A percentile compares a stretch with the other conserved stretches of the same genome.
These are phyloP conservation scores for Gymnodraco acuticeps DNA, from an alignment of 2,797 vertebrate genomes.

Conservation along the genomic window DNA sequence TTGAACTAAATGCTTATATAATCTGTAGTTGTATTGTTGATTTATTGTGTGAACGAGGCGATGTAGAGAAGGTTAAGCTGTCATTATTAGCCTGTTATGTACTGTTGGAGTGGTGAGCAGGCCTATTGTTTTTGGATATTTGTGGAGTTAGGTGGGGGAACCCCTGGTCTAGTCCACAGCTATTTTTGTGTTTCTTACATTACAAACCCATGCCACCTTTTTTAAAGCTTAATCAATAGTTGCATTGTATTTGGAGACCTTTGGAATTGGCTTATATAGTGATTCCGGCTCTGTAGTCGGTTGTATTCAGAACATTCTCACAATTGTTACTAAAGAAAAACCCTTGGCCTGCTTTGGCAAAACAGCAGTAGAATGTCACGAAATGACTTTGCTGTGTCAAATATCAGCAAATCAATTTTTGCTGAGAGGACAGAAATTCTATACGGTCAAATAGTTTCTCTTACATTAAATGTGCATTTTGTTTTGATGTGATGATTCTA, in stretches of 20 bases:
- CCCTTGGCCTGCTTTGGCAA: neutral
- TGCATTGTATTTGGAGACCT: neutral
- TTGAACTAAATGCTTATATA: too few relatives aligned
- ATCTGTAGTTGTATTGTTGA: too few relatives aligned
- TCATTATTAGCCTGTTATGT: too few relatives aligned
- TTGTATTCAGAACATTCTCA: neutral
- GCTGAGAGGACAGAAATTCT: slow-evolving; percentile 24
- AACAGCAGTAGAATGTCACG: neutral
- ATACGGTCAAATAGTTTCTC: neutral
- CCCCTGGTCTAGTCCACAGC: neutral
- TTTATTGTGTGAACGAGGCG: too few relatives aligned
- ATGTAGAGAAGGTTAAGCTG: too few relatives aligned
- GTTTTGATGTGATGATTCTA: neutral
- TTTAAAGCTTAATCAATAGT: neutral
- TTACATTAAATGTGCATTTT: neutral
- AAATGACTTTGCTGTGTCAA: slow-evolving; percentile 3
- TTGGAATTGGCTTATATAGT: neutral
- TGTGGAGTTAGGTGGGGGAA: too few relatives aligned
- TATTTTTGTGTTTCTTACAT: neutral
- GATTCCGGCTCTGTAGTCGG: neutral
- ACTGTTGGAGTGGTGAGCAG: too few relatives aligned
- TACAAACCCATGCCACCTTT: neutral
- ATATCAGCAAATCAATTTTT: slow-evolving; percentile 16
- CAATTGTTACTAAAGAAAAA: neutral
- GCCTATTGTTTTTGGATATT: too few relatives aligned